Percentiles rank a stretch among this genome's conserved stretches.
Conservation (phyloP, 53 echinoderm and acorn worm species). For the Holothuria scabra region DNA sequence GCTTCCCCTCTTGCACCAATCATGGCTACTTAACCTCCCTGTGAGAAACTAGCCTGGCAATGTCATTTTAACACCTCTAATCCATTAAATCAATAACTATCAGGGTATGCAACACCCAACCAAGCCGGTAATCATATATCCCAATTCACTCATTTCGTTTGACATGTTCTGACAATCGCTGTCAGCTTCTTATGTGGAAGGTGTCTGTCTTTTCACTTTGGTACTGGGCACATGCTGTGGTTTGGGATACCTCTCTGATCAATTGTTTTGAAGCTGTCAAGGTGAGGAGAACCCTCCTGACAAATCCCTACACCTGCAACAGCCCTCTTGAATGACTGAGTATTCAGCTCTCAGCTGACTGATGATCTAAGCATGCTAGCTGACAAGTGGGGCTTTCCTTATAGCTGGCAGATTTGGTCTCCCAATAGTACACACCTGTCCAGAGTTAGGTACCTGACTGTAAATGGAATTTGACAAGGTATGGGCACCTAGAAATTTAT, state of each 20-base stretch:
- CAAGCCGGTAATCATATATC: constrained; percentile 39
- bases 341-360: not conserved
- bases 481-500: constrained; percentile 18
- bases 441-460: not conserved
- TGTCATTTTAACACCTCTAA: constrained; percentile 41
- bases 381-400: constrained; percentile 15
- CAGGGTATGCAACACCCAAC: constrained; percentile 39
- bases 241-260: not conserved
- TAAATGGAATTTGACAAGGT: constrained; percentile 41
- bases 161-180: constrained; percentile 38
- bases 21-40: constrained; percentile 47
- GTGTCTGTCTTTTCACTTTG: constrained; percentile 45
- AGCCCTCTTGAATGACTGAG: not conserved
- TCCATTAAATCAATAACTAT: constrained; percentile 18
- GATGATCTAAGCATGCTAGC: not conserved
- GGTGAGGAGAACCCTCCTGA: constrained; percentile 24
- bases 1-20: not conserved
- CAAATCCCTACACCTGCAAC: constrained; percentile 23
- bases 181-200: constrained; percentile 17
- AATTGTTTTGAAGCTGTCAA: constrained; percentile 43
- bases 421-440: constrained; percentile 38
- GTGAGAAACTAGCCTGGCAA: constrained; percentile 5
- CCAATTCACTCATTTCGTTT: constrained; percentile 32
- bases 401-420: not conserved
- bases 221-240: constrained; percentile 37